A percentile compares a stretch with the other conserved stretches of the same genome.
Evolutionary conservation across 2,797 vertebrate genomes (phyloP).

Genomic region (Sebastiscus tertius): DNA sequence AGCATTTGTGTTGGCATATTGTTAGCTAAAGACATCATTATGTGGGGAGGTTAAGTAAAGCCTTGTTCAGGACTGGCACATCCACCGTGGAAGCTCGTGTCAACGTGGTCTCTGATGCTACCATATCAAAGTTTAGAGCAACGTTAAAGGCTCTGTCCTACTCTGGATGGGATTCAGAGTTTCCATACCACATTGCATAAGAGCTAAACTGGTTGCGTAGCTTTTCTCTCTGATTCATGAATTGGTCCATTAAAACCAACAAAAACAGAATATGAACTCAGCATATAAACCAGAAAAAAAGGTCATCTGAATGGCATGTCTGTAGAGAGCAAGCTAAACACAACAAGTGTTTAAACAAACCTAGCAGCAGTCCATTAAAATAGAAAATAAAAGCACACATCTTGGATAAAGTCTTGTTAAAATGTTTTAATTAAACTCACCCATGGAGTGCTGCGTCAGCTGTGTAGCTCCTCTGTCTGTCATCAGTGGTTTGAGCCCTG

Average conservation of each 20-base stretch:
- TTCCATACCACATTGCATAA: background rate
- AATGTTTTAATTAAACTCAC: conserved; percentile 42
- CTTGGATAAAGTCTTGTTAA: background rate
- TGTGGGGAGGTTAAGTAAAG: background rate
- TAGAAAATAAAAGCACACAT: background rate
- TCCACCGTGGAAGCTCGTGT: background rate
- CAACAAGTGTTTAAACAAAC: background rate
- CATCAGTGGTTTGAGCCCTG: conserved; percentile 44
- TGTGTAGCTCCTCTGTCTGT: conserved; percentile 37
- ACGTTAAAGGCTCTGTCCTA: background rate
- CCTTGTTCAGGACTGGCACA: background rate
- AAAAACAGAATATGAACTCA: background rate
- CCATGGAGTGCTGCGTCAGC: conserved; percentile 64
- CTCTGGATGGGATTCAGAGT: background rate
- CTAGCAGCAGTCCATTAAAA: background rate
- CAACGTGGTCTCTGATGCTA: background rate
- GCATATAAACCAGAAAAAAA: background rate
- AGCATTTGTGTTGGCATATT: background rate
- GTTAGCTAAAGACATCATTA: too few species aligned
- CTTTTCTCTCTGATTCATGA: background rate
- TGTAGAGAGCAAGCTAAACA: background rate
- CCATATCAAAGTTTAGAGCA: background rate
- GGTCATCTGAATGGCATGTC: background rate
- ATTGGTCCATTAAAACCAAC: background rate
- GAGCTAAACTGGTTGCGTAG: background rate